A percentile compares a stretch with the other conserved stretches of the same genome.
Conservation (phyloP, 2,113 vertebrate species). For the Hydrolagus affinis region DNA sequence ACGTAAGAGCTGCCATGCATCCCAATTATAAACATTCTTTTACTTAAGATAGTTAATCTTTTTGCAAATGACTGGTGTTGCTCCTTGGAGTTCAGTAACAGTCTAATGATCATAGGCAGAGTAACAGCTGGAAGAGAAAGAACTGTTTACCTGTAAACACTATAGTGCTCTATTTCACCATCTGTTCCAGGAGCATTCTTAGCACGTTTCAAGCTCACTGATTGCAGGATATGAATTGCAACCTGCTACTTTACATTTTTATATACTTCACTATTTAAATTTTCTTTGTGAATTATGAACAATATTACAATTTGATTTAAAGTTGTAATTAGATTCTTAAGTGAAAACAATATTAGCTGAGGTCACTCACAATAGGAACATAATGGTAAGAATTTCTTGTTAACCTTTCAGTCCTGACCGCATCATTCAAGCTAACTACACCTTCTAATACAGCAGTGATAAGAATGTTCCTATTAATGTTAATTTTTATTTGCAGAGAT, state of each 20-base stretch:
- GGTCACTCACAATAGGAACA: not conserved
- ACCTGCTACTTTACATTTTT: not conserved
- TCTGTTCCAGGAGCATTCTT: slow-evolving; percentile 42
- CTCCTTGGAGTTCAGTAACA: slow-evolving; percentile 32
- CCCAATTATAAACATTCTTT: not conserved
- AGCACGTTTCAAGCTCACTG: slow-evolving; percentile 26
- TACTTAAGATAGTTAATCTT: not conserved
- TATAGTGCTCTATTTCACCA: slow-evolving; percentile 34
- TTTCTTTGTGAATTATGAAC: not conserved
- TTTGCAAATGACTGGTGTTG: slow-evolving; percentile 31
- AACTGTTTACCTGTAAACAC: slow-evolving; percentile 42
- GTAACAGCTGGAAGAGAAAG: slow-evolving; percentile 36
- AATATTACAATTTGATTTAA: not conserved
- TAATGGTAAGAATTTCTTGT: not conserved
- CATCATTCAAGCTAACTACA: not conserved
- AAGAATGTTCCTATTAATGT: not conserved
- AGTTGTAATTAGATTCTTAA: not conserved
- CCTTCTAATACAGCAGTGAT: not conserved
- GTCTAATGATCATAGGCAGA: slow-evolving; percentile 35
- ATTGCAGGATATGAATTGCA: not conserved
- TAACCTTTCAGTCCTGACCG: slow-evolving; percentile 15
- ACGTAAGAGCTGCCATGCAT: not conserved
- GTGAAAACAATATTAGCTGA: not conserved
- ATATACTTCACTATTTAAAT: slow-evolving; percentile 5
- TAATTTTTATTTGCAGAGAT: not conserved